These are phyloP conservation scores for Merops nubicus DNA, from an alignment of 2,113 vertebrate genomes.

Conservation along the genomic window DNA sequence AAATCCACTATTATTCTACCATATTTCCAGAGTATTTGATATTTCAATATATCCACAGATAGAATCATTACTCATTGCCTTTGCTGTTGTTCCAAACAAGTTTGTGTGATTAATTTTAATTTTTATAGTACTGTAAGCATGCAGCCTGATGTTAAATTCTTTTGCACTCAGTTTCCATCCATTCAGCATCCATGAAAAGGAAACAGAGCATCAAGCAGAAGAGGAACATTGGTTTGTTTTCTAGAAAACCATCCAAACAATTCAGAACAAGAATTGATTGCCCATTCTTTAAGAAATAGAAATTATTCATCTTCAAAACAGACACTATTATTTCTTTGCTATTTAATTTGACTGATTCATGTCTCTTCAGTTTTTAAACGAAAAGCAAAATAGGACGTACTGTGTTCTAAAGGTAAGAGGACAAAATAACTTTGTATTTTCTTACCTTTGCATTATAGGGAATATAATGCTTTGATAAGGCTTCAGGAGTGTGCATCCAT, in stretches of 20 bases:
- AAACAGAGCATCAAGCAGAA: neutral
- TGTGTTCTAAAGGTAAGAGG: neutral
- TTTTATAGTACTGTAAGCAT: neutral
- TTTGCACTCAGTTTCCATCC: neutral
- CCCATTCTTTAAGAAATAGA: neutral
- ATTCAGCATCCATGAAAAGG: neutral
- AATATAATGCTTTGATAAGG: constrained; percentile 97
- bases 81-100: neutral
- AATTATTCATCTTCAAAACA: neutral
- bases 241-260: neutral
- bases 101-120: neutral
- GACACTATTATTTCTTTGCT: neutral
- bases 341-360: neutral
- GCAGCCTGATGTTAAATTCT: neutral
- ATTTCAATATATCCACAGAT: neutral
- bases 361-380: neutral
- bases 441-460: constrained; percentile 96
- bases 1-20: neutral
- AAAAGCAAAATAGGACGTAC: neutral
- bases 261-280: neutral
- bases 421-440: constrained; percentile 2
- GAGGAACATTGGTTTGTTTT: neutral
- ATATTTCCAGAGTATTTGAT: neutral
- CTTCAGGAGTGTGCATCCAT: constrained; percentile 98
- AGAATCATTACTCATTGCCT: neutral